These are phyloP conservation scores for Eupelmus urozonus DNA, from an alignment of 2,888 invertebrate species.

Conservation along the genomic window DNA sequence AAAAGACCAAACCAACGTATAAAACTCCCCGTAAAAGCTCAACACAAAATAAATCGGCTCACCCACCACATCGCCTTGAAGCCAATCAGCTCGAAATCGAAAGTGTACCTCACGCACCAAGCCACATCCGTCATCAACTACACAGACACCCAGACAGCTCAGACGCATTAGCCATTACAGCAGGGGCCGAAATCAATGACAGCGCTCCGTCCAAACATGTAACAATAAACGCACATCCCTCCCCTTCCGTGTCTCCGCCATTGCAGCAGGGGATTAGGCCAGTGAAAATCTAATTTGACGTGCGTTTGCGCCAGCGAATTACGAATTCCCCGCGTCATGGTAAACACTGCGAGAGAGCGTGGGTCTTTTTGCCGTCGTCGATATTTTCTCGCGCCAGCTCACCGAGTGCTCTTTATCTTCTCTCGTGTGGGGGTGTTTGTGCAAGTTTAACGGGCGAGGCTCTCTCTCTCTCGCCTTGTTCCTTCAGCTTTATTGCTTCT, in stretches of 20 bases:
- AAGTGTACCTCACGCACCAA: neutral
- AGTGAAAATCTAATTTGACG: conserved; percentile 68
- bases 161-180: conserved; percentile 42
- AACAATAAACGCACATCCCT: conserved; percentile 60
- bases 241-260: conserved; percentile 61
- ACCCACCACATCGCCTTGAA: neutral
- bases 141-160: too few species aligned
- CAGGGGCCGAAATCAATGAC: too few species aligned
- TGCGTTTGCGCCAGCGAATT: conserved; percentile 65
- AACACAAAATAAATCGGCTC: neutral
- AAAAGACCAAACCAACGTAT: neutral
- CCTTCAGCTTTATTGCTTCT: conserved; percentile 15
- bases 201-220: conserved; percentile 17
- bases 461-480: conserved; percentile 11
- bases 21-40: conserved; percentile 13
- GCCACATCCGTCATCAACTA: conserved; percentile 1
- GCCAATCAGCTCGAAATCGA: conserved; percentile 15
- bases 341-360: neutral
- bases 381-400: conserved; percentile 12
- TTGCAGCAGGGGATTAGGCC: conserved; percentile 66
- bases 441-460: neutral
- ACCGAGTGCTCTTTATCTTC: conserved; percentile 12
- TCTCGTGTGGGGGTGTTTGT: too few species aligned
- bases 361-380: neutral
- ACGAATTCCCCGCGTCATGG: conserved; percentile 66